Conservation (phyloP, 2,113 vertebrate genomes). For the Podocnemis expansa region DNA sequence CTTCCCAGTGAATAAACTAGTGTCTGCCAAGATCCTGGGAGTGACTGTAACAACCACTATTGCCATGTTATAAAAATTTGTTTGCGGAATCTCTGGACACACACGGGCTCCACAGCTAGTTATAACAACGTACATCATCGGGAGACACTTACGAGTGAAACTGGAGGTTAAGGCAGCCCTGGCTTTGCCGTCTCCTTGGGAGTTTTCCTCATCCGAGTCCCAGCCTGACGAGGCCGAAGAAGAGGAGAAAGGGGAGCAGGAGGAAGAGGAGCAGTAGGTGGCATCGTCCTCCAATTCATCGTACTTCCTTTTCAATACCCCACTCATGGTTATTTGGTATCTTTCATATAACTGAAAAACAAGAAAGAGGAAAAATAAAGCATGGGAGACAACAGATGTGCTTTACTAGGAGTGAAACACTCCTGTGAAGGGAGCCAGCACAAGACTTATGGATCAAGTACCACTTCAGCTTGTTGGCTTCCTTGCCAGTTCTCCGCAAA, state of each 20-base stretch:
- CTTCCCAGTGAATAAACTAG: not conserved
- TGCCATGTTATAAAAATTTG: not conserved
- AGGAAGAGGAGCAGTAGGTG: slow-evolving; percentile 87
- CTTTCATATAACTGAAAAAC: slow-evolving; percentile 77
- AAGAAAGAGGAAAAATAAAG: not conserved
- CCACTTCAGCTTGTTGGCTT: not conserved
- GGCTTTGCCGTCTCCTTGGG: slow-evolving; percentile 81
- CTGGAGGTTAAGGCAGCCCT: slow-evolving; percentile 77
- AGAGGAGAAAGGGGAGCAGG: slow-evolving; percentile 86
- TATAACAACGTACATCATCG: not conserved
- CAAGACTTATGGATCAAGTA: not conserved
- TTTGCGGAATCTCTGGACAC: not conserved
- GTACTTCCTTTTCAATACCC: slow-evolving; percentile 93
- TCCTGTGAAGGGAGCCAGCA: not conserved
- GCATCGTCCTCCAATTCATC: slow-evolving; percentile 92
- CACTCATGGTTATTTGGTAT: slow-evolving; percentile 83
- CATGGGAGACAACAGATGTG: not conserved
- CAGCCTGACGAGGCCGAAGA: slow-evolving; percentile 84
- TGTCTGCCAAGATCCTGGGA: not conserved
- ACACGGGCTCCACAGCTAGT: not conserved
- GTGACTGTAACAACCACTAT: not conserved
- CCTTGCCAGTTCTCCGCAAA: not conserved
- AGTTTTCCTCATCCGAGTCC: slow-evolving; percentile 90
- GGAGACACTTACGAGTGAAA: slow-evolving; percentile 86
- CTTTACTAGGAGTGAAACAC: not conserved